Percentiles rank a stretch among this genome's conserved stretches.
Conservation (phyloP, 2,797 vertebrate genomes). For the Enteromius thamalakanensis region DNA sequence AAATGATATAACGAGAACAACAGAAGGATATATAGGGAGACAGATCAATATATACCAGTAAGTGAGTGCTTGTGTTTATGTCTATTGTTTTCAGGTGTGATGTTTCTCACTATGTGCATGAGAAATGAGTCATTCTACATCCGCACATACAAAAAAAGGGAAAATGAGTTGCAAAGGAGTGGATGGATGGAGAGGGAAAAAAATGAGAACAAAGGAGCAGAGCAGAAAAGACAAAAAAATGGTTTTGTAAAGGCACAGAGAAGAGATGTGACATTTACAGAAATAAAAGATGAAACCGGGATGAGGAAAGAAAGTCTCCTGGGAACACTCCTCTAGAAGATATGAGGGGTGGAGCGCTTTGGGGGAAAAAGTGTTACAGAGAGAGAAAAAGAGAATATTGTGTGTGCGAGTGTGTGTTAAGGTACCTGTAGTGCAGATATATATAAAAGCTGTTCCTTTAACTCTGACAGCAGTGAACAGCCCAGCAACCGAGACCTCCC, state of each 20-base stretch:
- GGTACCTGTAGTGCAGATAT: not conserved
- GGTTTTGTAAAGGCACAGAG: slow-evolving; percentile 41
- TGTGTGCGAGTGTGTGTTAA: slow-evolving; percentile 30
- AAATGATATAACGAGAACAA: not conserved
- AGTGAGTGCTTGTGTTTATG: not conserved
- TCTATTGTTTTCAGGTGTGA: slow-evolving; percentile 9
- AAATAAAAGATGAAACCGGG: slow-evolving; percentile 42
- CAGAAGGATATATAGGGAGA: not conserved
- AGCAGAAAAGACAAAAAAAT: slow-evolving; percentile 21
- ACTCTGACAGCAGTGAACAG: slow-evolving; percentile 36
- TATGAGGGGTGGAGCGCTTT: slow-evolving; percentile 34
- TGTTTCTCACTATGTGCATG: not conserved
- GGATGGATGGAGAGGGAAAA: not conserved
- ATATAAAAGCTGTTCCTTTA: slow-evolving; percentile 43
- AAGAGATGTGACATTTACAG: slow-evolving; percentile 52
- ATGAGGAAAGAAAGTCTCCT: slow-evolving; percentile 3
- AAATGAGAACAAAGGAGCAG: slow-evolving; percentile 16
- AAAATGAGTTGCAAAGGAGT: not conserved
- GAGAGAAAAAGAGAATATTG: slow-evolving; percentile 11
- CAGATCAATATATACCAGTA: not conserved
- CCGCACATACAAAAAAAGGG: not conserved
- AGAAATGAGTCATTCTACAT: slow-evolving; percentile 13
- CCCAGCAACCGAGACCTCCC: slow-evolving; percentile 27
- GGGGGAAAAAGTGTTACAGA: slow-evolving; percentile 1
- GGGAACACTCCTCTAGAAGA: slow-evolving; percentile 36